These are phyloP conservation scores for Gallinago undulata DNA, from an alignment of 2,113 vertebrate genomes.

Conservation along the genomic window DNA sequence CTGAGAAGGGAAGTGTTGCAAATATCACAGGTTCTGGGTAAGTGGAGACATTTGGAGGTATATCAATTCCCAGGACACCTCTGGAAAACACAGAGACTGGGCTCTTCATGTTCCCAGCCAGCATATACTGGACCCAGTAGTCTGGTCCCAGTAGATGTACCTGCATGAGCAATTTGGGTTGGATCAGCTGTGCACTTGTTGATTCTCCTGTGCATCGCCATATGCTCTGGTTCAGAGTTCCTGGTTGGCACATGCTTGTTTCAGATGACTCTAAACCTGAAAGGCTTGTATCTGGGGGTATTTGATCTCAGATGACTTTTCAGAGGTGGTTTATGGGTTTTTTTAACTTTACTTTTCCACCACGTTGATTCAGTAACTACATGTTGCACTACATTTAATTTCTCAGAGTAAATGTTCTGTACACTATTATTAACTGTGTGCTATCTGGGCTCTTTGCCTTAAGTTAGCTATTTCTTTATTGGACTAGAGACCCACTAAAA, in stretches of 20 bases:
- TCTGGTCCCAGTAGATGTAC: background rate
- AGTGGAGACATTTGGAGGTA: background rate
- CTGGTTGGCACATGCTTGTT: rapidly evolving
- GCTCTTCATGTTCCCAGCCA: rapidly evolving
- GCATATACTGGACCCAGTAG: background rate
- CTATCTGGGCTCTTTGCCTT: background rate
- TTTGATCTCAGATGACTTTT: background rate
- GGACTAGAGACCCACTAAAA: background rate
- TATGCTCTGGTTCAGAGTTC: background rate
- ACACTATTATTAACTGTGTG: background rate
- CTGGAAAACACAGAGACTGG: background rate
- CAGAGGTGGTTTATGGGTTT: background rate
- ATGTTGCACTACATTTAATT: background rate
- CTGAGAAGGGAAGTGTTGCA: background rate
- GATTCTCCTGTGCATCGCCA: background rate
- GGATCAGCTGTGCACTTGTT: background rate
- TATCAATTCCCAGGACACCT: background rate
- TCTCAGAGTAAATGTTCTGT: background rate
- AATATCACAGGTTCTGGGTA: background rate
- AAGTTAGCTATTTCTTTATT: background rate
- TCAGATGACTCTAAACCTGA: background rate
- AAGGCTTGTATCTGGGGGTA: background rate
- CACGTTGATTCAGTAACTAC: background rate
- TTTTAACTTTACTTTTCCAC: background rate
- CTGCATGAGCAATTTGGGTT: background rate